These are phyloP conservation scores for Dolomedes plantarius DNA, from an alignment of 2,888 invertebrate species.

Conservation along the genomic window DNA sequence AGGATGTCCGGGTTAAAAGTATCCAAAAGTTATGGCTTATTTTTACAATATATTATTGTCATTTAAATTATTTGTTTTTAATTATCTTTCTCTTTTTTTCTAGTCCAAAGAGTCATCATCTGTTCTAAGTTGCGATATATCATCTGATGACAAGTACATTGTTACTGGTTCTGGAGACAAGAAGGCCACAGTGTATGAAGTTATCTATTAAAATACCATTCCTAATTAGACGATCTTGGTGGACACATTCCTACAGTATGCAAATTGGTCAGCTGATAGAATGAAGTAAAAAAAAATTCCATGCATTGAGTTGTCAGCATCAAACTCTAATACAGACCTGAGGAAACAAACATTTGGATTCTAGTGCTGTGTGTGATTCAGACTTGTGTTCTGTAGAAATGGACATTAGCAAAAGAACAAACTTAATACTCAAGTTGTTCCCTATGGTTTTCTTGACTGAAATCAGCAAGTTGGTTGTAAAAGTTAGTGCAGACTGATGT, in stretches of 20 bases:
- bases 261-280: background rate
- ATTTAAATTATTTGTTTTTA: too few species aligned
- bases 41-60: too few species aligned
- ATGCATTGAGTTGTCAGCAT: background rate
- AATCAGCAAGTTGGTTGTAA: background rate
- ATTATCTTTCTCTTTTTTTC: conserved; percentile 74
- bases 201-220: conserved; percentile 83
- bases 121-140: conserved; percentile 97
- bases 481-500: background rate
- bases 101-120: conserved; percentile 92
- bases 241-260: conserved; percentile 57
- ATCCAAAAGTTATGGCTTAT: too few species aligned
- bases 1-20: too few species aligned
- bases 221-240: conserved; percentile 31
- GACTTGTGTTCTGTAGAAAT: background rate
- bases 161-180: conserved; percentile 98
- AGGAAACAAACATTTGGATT: background rate
- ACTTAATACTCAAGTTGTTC: background rate
- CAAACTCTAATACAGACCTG: background rate
- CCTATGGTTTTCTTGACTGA: too few species aligned
- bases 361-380: background rate
- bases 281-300: background rate
- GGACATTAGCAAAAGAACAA: background rate
- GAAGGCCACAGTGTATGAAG: conserved; percentile 97
- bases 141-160: conserved; percentile 96